Conservation (phyloP, 2,113 vertebrate genomes). For the Danio rerio region GRCz12tu NC_133181.1:40320001-40320500, state of each 20-base stretch:
- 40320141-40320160: no score
- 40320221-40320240: not conserved
- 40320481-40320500: constrained; percentile 14
- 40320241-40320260: not conserved
- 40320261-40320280: not conserved
- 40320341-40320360: constrained; percentile 31
- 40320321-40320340: constrained; percentile 10
- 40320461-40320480: constrained; percentile 21
- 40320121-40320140: no score
- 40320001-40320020: no score
- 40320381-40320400: constrained; percentile 40
- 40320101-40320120: no score
- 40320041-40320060: no score
- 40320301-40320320: not conserved
- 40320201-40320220: not conserved
- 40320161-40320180: no score
- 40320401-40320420: constrained; percentile 60
- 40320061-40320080: no score
- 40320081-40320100: no score
- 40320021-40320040: no score
- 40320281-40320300: not conserved
- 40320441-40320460: constrained; percentile 36
- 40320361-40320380: constrained; percentile 33
- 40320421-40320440: constrained; percentile 56
- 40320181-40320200: not conserved